Evolutionary conservation across 2,888 invertebrate species (phyloP), one percentile per base, ranked within the genome.

Genomic region (Brachynemurus nebulosus): DNA sequence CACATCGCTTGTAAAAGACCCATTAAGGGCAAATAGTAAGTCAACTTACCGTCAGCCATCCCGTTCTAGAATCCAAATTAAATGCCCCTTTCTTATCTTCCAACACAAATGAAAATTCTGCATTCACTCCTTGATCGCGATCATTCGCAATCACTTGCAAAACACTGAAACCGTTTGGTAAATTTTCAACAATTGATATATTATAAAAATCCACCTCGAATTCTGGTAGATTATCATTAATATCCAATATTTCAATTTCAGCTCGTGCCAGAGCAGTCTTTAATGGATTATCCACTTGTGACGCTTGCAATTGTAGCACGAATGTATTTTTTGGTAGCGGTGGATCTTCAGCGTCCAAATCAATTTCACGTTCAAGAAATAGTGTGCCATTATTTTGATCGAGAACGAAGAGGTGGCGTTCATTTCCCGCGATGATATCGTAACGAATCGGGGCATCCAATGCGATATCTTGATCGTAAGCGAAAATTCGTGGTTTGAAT

Each of bases 161-260:
- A 4, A 78, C 77, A 53, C 76, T 77, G 55, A 78, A 78, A 2
- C 89, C 89, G 53, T 85, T 86, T 0, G 90, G 90, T 20, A 90
- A 67, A 60, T 91, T 91, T 60, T 91, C 91, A 35, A 90, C 89
- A 50, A 91, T 90, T 52, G 89, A 90, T 50, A 91, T 89, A 54
- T 90, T 90, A 59, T 91, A 90, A 55, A 85, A 78, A 55, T 88
- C 88, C 0, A 86, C 86, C 59, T 90, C 89, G 52, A 91, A 91
- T 54, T 86, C 82, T 0, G 89, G 89, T 17, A 83, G 65, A 60
- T 90, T 89, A 58, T 90, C 89, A 55, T 90, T 86, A 8, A 86
- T 62, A 55, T 88, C 86, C 27, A 80, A 57, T 3, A 86, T 66
- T 61, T 86, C 76, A 0, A 88, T 66, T 59, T 85, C 84, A 0